A percentile compares a stretch with the other conserved stretches of the same genome.
These are phyloP conservation scores for Arctia plantaginis DNA, from an alignment of 2,888 invertebrate genomes.

Conservation along the genomic window DNA sequence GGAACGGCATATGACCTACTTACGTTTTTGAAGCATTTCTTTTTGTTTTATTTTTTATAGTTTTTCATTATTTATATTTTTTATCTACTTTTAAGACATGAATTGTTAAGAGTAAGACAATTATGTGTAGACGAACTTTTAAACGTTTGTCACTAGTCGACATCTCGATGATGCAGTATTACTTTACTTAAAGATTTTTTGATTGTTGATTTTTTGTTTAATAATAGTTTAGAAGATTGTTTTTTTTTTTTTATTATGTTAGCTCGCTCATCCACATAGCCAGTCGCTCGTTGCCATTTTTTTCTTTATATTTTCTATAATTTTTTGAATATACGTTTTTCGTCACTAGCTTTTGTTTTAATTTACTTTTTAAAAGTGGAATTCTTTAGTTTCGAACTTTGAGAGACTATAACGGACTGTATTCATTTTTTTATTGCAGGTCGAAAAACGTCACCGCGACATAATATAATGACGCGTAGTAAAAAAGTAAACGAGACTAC, in stretches of 20 bases:
- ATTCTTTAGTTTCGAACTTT: conserved; percentile 20
- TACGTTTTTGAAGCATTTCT: conserved; percentile 20
- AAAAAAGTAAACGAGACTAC: conserved; percentile 73
- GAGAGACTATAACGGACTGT: conserved; percentile 64
- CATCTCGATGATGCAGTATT: conserved; percentile 36
- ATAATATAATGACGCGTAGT: conserved; percentile 78
- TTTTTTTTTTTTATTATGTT: conserved; percentile 32
- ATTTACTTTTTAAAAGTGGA: conserved; percentile 39
- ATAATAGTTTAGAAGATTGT: conserved; percentile 22
- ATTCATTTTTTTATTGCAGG: conserved; percentile 77
- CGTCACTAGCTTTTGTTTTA: conserved; percentile 44
- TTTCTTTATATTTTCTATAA: conserved; percentile 34
- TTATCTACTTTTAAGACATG: conserved; percentile 59
- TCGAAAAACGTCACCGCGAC: conserved; percentile 64
- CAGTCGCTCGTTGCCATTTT: conserved; percentile 36
- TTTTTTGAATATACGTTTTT: conserved; percentile 61
- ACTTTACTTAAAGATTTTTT: conserved; percentile 21
- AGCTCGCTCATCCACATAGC: conserved; percentile 32
- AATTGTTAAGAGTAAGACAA: conserved; percentile 61
- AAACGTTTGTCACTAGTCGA: conserved; percentile 33
- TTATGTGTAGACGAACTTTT: conserved; percentile 38
- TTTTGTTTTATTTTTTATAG: conserved; percentile 35
- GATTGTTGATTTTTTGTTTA: conserved; percentile 29
- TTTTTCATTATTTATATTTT: conserved; percentile 39
- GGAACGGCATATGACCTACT: conserved; percentile 28